Percentiles rank a stretch among this genome's conserved stretches.
These are phyloP conservation scores for Mirza zaza DNA, from an alignment of 2,113 vertebrate species.

Conservation along the genomic window DNA sequence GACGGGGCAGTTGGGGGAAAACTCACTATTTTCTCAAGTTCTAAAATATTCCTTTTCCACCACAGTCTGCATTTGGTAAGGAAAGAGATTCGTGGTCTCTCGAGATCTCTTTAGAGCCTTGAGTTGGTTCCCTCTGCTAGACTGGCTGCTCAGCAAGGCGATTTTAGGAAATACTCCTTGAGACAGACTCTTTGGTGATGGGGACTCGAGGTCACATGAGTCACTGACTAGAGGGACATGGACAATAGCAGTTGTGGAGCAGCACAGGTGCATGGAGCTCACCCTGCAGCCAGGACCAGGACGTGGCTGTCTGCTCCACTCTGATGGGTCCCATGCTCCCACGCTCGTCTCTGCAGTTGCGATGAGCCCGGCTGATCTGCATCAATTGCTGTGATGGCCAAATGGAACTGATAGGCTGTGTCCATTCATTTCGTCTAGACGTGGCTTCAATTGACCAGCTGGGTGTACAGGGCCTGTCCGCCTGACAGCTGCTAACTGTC, in stretches of 20 bases:
- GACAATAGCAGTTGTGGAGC: neutral
- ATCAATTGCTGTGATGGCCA: neutral
- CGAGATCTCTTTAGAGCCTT: neutral
- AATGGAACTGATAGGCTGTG: neutral
- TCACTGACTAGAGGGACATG: neutral
- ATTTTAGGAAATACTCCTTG: neutral
- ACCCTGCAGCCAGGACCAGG: neutral
- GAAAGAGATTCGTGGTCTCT: neutral
- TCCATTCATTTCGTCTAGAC: conserved; percentile 25
- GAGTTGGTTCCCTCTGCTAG: neutral
- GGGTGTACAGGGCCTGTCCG: neutral
- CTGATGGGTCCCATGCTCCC: neutral
- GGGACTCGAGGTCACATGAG: neutral
- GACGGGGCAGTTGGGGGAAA: neutral
- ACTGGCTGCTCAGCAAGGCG: neutral
- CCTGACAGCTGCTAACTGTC: conserved; percentile 50
- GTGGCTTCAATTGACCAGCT: conserved; percentile 31
- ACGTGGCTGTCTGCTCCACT: neutral
- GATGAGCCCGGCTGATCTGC: neutral
- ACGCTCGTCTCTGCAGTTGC: neutral
- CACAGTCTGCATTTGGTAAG: neutral
- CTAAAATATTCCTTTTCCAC: neutral
- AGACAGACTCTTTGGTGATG: neutral
- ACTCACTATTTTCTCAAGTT: neutral
- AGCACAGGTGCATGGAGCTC: neutral